phyloP scores from a whole-genome alignment of 1,140 invertebrate species.

The Magallana gigas region DNA sequence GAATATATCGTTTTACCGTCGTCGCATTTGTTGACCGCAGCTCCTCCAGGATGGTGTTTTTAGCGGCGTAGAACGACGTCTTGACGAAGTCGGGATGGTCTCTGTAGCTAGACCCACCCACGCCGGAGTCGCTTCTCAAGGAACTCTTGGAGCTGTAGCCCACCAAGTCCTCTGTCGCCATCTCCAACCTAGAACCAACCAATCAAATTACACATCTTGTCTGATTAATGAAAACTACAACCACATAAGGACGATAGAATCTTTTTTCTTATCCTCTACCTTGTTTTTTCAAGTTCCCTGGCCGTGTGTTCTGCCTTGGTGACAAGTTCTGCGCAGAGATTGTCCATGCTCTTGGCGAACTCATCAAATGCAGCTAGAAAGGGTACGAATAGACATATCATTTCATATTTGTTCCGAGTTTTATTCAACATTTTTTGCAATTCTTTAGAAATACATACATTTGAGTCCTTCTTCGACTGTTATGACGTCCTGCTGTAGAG shows the following conservation, averaged over 20 bases:
- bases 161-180: conserved; percentile 37
- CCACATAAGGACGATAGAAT: background rate
- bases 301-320: conserved; percentile 51
- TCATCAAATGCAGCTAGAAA: conserved; percentile 52
- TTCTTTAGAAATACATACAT: conserved; percentile 7
- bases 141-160: conserved; percentile 28
- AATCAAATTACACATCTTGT: background rate
- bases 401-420: background rate
- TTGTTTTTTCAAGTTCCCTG: conserved; percentile 51
- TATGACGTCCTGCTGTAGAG: conserved; percentile 54
- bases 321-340: conserved; percentile 49
- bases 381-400: background rate
- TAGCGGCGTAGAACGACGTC: conserved; percentile 50
- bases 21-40: background rate
- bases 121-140: conserved; percentile 7
- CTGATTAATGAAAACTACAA: background rate
- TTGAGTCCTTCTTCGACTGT: conserved; percentile 54
- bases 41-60: conserved; percentile 44
- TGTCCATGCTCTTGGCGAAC: conserved; percentile 43
- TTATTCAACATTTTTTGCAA: background rate
- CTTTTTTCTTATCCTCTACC: conserved; percentile 16
- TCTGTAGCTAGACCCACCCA: background rate
- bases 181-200: conserved; percentile 47
- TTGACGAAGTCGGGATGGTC: conserved; percentile 42
- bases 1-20: background rate